A percentile compares a stretch with the other conserved stretches of the same genome.
phyloP scores from a whole-genome alignment of 2,888 invertebrate species.

The Epirrhoe alternata region DNA sequence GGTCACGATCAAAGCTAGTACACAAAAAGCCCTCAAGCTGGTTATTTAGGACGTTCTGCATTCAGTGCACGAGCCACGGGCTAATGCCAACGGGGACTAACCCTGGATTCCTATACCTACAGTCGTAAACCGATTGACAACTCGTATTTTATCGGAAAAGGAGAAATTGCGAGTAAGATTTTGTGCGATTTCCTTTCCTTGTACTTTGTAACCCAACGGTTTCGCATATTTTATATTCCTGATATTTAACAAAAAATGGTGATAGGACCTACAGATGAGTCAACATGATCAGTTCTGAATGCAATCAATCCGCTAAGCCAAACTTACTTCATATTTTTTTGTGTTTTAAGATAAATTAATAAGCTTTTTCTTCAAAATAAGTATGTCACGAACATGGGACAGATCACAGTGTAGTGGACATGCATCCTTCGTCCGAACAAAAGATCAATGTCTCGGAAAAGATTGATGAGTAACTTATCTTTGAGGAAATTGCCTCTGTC shows the following conservation, averaged over 20 bases:
- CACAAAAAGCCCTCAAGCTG: slow-evolving; percentile 34
- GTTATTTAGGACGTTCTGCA: slow-evolving; percentile 35
- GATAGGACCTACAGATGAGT: too few relatives aligned
- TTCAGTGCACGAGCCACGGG: slow-evolving; percentile 29
- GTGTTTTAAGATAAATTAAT: too few relatives aligned
- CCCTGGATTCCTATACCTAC: background rate
- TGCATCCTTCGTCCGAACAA: too few relatives aligned
- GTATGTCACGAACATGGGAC: too few relatives aligned
- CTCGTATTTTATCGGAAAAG: background rate
- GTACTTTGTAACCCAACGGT: background rate
- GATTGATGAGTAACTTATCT: slow-evolving; percentile 7
- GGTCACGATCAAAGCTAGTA: slow-evolving; percentile 26
- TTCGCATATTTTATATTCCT: background rate
- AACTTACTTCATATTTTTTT: too few relatives aligned
- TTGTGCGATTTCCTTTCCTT: background rate
- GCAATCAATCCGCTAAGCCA: too few relatives aligned
- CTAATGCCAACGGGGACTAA: slow-evolving; percentile 1
- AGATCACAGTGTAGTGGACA: too few relatives aligned
- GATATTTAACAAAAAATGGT: background rate
- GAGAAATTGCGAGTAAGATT: background rate
- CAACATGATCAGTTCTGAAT: too few relatives aligned
- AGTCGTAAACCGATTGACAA: background rate
- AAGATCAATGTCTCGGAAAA: slow-evolving; percentile 19
- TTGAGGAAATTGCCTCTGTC: background rate
- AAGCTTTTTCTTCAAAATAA: too few relatives aligned